Evolutionary conservation across 2,888 invertebrate genomes (phyloP).

Genomic region (Miltochrista miniata): DNA sequence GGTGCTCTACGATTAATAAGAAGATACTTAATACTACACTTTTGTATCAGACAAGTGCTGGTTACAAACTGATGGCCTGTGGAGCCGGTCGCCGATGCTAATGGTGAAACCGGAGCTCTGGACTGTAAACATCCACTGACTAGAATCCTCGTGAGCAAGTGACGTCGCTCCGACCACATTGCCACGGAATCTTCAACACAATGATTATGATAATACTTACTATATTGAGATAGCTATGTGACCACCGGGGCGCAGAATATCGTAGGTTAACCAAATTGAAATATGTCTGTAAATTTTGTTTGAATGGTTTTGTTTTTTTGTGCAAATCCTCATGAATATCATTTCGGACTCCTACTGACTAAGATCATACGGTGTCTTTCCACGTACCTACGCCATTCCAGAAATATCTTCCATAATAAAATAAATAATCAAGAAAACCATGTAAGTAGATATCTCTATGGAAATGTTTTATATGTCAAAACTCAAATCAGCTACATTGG

Average conservation of each 20-base stretch:
- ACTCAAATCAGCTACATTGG: no score
- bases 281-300: no score
- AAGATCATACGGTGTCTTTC: no score
- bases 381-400: no score
- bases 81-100: slow-evolving; percentile 53
- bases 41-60: slow-evolving; percentile 61
- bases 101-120: slow-evolving; percentile 73
- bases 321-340: no score
- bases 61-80: slow-evolving; percentile 62
- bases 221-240: slow-evolving; percentile 39
- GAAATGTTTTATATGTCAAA: no score
- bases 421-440: no score
- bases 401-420: no score
- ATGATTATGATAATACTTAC: slow-evolving; percentile 9
- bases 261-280: neutral
- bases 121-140: slow-evolving; percentile 77
- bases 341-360: no score
- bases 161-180: slow-evolving; percentile 38
- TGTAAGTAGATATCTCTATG: no score
- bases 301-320: no score
- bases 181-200: slow-evolving; percentile 27
- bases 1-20: slow-evolving; percentile 20
- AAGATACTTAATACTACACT: slow-evolving; percentile 53
- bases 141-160: slow-evolving; percentile 63
- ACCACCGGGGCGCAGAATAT: slow-evolving; percentile 20